phyloP scores from a whole-genome alignment of 2,113 vertebrate species.

The Eulemur macaco region DNA sequence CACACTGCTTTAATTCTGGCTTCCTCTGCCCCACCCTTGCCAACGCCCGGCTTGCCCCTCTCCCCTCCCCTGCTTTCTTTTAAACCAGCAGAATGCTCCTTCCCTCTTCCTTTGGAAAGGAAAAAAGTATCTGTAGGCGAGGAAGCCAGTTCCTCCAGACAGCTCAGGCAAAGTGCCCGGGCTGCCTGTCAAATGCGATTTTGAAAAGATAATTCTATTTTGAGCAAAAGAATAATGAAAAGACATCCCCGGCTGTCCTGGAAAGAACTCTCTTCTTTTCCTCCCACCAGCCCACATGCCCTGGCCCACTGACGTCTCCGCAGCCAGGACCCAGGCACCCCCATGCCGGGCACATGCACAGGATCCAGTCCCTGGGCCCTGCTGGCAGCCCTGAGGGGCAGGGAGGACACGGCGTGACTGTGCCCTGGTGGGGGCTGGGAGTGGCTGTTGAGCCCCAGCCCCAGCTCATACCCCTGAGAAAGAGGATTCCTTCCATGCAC shows the following conservation, averaged over 20 bases:
- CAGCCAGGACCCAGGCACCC: background rate
- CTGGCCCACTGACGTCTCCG: background rate
- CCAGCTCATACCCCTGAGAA: background rate
- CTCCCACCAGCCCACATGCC: background rate
- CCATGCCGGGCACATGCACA: background rate
- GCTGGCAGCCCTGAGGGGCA: background rate
- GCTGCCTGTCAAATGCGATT: constrained; percentile 38
- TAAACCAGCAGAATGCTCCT: background rate
- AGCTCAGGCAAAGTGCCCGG: constrained; percentile 36
- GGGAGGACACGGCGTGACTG: rapidly evolving
- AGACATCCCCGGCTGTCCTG: constrained; percentile 55
- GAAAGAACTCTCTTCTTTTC: constrained; percentile 40
- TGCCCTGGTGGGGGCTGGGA: too few species aligned
- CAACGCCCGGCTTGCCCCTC: background rate
- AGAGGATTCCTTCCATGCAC: background rate
- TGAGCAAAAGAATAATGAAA: constrained; percentile 64
- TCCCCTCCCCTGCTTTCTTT: background rate
- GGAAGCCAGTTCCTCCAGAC: constrained; percentile 55
- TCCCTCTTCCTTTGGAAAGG: constrained; percentile 10
- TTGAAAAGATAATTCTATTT: constrained; percentile 46
- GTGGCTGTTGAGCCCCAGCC: background rate
- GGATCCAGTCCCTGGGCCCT: background rate
- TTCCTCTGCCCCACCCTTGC: background rate
- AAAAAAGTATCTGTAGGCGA: constrained; percentile 29
- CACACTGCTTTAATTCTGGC: background rate